Evolutionary conservation across 2,113 vertebrate genomes (phyloP), one percentile per base, ranked within the genome.

Genomic region (Dolichotis patagonum): DNA sequence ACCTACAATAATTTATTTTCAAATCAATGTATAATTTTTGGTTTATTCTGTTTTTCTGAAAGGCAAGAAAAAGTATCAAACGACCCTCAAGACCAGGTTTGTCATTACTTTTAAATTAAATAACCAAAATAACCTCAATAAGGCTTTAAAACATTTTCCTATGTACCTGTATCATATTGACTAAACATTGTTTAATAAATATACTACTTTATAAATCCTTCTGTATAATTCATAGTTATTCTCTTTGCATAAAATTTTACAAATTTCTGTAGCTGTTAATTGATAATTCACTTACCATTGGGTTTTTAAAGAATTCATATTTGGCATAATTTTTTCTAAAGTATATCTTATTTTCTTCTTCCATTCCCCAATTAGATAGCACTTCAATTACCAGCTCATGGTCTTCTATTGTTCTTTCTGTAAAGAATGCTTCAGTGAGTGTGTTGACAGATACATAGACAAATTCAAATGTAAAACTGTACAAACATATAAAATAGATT

Each of bases 321-420:
- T 99, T 99, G 95, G 99, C 99, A 97, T 99, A 99, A 98, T 99
- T 99, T 98, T 99, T 99, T 98, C 99, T 99, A 98, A 99, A 99
- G 98, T 99, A 99, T n/a, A 99, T 98, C 49, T 99, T 99, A 98
- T 99, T 99, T 98, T 99, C 99, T 41, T 99, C 98, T 98, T 99
- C 99, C 98, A 99, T 99, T 62, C 98, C 99, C 99, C 99, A 99
- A 11, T 98, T 99, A 84, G 99, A 99, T 3, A 99, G 99, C 41
- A 99, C 99, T 98, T 99, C 99, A 97, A 99, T 98, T 69, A 99
- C 99, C 83, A 99, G 98, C 97, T 99, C 99, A 97, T 99, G 99
- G 97, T 99, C 99, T 98, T 99, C 99, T 98, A 99, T 98, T 96
- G 98, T 99, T 99, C 99, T 99, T 98, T 99, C 99, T 99, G 97